A percentile compares a stretch with the other conserved stretches of the same genome.
phyloP scores from a whole-genome alignment of 2,888 invertebrate species.

The Sminthurinus aureus region DNA sequence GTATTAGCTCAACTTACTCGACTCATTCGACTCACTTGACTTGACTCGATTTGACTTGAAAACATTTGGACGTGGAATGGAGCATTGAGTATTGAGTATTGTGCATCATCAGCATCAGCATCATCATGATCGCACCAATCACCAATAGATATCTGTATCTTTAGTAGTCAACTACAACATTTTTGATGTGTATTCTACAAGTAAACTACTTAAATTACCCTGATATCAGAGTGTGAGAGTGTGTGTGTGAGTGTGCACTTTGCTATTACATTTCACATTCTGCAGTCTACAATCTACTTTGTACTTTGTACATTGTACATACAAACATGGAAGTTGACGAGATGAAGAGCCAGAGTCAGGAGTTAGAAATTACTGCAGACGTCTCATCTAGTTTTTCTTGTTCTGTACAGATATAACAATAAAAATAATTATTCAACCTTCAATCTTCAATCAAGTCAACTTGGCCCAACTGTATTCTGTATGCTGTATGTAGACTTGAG shows the following conservation, averaged over 20 bases:
- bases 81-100: neutral
- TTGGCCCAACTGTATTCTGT: no score
- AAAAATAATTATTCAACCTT: constrained; percentile 1
- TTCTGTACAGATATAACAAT: constrained; percentile 1
- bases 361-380: neutral
- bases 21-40: no score
- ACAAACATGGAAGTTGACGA: neutral
- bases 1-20: no score
- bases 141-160: no score
- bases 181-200: neutral
- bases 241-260: neutral
- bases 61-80: neutral
- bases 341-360: neutral
- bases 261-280: neutral
- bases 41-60: neutral
- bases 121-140: no score
- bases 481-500: no score
- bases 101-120: neutral
- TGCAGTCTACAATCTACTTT: no score
- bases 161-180: neutral
- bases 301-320: neutral
- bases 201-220: neutral
- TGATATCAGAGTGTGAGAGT: neutral
- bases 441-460: neutral
- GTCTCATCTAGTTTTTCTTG: neutral